These are phyloP conservation scores for Argya squamiceps DNA, from an alignment of 2,797 vertebrate species.

Conservation along the genomic window DNA sequence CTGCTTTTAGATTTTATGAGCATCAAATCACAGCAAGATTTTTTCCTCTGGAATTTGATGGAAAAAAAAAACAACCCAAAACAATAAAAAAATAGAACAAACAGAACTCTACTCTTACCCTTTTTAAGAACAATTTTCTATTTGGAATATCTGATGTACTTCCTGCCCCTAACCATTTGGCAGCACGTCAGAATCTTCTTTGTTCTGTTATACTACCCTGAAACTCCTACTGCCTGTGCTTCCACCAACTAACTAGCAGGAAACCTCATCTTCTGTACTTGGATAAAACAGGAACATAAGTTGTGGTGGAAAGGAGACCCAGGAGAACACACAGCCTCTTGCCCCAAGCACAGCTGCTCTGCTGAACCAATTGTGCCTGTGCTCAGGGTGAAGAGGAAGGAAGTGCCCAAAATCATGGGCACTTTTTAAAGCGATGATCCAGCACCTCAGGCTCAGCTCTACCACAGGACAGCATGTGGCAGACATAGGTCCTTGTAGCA, in stretches of 20 bases:
- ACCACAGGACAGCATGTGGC: accelerated
- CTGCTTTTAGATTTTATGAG: background rate
- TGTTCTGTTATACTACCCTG: background rate
- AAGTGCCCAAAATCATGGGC: background rate
- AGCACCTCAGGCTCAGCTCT: background rate
- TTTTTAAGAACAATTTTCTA: background rate
- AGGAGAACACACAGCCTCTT: background rate
- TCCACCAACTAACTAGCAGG: background rate
- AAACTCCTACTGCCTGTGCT: background rate
- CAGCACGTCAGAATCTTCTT: background rate
- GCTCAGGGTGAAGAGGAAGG: background rate
- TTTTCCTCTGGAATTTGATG: background rate
- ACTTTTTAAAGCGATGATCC: background rate
- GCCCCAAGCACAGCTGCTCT: background rate
- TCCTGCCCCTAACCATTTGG: background rate
- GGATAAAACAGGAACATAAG: background rate
- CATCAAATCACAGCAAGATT: background rate
- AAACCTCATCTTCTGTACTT: background rate
- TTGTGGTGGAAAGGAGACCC: background rate
- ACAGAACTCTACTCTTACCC: background rate
- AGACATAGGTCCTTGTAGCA: background rate
- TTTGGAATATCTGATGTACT: background rate
- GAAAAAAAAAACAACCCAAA: background rate
- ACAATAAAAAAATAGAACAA: background rate
- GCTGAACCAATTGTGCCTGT: background rate